Evolutionary conservation across 2,797 vertebrate species (phyloP).

Genomic region (Melanotaenia nigrans): DNA sequence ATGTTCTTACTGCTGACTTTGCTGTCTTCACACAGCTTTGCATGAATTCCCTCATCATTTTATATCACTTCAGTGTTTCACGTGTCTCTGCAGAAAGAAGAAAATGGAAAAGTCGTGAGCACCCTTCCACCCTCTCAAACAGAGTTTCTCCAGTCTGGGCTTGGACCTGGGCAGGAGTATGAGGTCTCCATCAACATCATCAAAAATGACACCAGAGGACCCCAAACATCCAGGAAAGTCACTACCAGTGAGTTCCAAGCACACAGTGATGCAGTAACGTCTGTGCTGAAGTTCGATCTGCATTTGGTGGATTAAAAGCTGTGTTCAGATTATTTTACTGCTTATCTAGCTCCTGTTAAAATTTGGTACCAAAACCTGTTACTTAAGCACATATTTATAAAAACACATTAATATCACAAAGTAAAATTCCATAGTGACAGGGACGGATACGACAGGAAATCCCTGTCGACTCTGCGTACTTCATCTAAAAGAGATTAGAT

Average conservation of each 20-base stretch:
- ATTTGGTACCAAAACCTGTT: neutral
- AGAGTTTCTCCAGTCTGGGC: constrained; percentile 88
- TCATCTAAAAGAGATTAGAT: constrained; percentile 13
- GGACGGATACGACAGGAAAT: constrained; percentile 48
- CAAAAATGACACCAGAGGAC: constrained; percentile 92
- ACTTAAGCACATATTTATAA: neutral
- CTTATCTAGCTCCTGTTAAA: constrained; percentile 13
- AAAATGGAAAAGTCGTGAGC: constrained; percentile 89
- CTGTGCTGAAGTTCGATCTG: neutral
- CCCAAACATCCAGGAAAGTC: constrained; percentile 82
- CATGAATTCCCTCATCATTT: neutral
- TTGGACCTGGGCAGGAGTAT: constrained; percentile 93
- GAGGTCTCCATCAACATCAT: constrained; percentile 90
- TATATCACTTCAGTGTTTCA: neutral
- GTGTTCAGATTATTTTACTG: neutral
- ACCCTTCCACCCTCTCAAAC: constrained; percentile 86
- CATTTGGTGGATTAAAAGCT: neutral
- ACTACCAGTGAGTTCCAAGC: constrained; percentile 88
- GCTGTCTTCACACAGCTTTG: neutral
- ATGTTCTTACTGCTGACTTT: neutral
- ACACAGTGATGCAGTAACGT: neutral
- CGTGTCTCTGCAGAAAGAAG: constrained; percentile 88
- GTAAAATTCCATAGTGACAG: constrained; percentile 35
- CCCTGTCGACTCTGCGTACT: constrained; percentile 10
- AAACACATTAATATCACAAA: constrained; percentile 24